Base-by-base conservation (phyloP, 1,140 invertebrate genomes). In the Zaprionus lachaisei region DNA sequence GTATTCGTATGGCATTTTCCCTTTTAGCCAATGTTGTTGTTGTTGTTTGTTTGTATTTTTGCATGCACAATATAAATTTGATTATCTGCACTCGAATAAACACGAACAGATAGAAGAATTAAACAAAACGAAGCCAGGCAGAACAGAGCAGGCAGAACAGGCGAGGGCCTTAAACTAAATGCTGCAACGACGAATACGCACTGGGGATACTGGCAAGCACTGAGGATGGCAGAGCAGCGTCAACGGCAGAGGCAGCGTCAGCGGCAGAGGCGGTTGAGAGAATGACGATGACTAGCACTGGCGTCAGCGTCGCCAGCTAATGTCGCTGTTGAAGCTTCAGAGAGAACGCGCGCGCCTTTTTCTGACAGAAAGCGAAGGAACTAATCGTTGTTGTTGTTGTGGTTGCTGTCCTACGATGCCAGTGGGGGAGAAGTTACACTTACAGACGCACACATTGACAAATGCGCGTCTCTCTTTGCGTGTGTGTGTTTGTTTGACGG, bases 21-120 rank as follows among this genome's bases (percentile, higher is more conserved):
- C 38, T 58, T 47, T 47, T 57, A 44, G 41, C 41, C 41, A 44
- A n/a, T 17, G 41, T 28, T 66, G 22, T 57, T 56, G 17, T 28
- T 66, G 44, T 20, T 38, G 4, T 51, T 51, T 31, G 15, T 34
- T 51, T 72, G 6, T 68, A 24, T 73, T 82, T 17, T 80, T 63
- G 60, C 81, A 79, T 80, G 81, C 81, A 81, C 81, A 84, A 83
- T 83, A 89, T 87, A 87, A 89, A 73, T 81, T 84, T 84, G 81
- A 89, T 89, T 89, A 89, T 89, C 84, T 83, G 81, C 76, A 87
- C 70, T 83, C 80, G 79, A 74, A 74, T 74, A 83, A 83, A 77
- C 76, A 73, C 79, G 81, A 79, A 71, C 79, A 66, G 54, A 76
- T 77, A 75, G 77, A 70, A 64, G 71, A 72, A 85, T 77, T 81